Base-by-base conservation (phyloP, 2,113 vertebrate genomes). In the Indri indri region DNA sequence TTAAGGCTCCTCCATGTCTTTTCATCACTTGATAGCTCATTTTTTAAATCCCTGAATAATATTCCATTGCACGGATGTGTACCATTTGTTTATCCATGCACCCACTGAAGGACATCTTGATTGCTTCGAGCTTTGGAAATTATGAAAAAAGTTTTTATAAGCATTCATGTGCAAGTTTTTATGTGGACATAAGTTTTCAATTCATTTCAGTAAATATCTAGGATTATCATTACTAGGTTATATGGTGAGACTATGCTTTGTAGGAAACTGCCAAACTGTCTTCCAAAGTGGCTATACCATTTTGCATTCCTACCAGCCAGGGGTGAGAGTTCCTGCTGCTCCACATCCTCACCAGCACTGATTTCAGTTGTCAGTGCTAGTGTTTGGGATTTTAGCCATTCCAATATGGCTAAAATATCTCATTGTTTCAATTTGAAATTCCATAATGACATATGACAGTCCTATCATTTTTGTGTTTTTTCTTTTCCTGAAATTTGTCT, bases 301-400 rank as follows among this genome's bases (percentile, higher is more conserved):
- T 68, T n/a, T 2, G 1, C n/a, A 65, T n/a, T 45, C 59, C 45
- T 6, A 22, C 8, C 34, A 54, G 65, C 77, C 32, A 34, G 0
- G 32, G 91, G 27, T 5, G 3, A 40, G 50, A n/a, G 27, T 6
- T 59, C 27, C 63, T 32, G 4, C 23, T 17, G 22, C 10, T 63
- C 23, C 17, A 20, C 5, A 0, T 30, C 23, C 61, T 47, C 4
- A 1, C 32, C 18, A 47, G 22, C 5, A 6, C 0, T 30, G 23
- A 45, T 12, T 1, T 37, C 12, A 27, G 34, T 42, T 14, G 40
- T 52, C 37, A 59, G 32, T 12, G 22, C 74, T 83, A 52, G 23
- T 16, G 22, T 74, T 79, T 65, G 10, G 17, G 61, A 63, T 45
- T 91, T 79, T 50, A 66, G 34, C 13, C 73, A 37, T 61, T 85